Evolutionary conservation across 92 coral and sea anemone species (phyloP), one percentile per base, ranked within the genome.

Genomic region (Virgularia gustaviana): DNA sequence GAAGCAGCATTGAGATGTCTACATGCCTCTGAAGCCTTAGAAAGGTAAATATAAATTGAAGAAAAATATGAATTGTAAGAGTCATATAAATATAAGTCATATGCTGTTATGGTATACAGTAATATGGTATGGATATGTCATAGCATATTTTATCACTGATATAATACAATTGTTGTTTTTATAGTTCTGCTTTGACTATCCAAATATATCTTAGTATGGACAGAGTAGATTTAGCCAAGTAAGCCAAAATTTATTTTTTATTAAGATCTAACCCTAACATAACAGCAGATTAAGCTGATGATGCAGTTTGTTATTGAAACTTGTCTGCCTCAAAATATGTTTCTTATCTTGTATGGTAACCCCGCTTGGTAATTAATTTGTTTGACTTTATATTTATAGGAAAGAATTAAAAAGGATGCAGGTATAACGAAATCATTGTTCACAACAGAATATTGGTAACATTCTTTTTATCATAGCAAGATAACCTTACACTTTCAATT

Each of bases 201-300:
- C 99, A 94, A 77, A 94, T 89, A 43, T 89, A 87, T 38, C 83
- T 94, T 16, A 80, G 89, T 62, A 89, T 94, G 99, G 91, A 94
- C 82, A 87, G 99, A 85, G 43, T 89, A 41, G 99, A 94, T 49
- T 82, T 94, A 15, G 99, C 96, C 78, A 94, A 82, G 99, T 89
- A 49, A 89, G 96, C 71, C n/a, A n/a, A n/a, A n/a, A n/a, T 36
- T 29, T 45, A 39, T 10, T 15, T 36, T 35, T 15, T 8, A 25
- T 8, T n/a, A 4, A 58, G 6, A 58, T 31, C 36, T 24, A 10
- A 11, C 13, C 63, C n/a, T n/a, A n/a, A n/a, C n/a, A n/a, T n/a
- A n/a, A n/a, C n/a, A n/a, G n/a, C n/a, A n/a, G n/a, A n/a, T n/a
- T n/a, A n/a, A n/a, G n/a, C n/a, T n/a, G n/a, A n/a, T n/a, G n/a